Conservation (phyloP, 1,140 invertebrate genomes). For the Daktulosphaira vitifoliae region DNA sequence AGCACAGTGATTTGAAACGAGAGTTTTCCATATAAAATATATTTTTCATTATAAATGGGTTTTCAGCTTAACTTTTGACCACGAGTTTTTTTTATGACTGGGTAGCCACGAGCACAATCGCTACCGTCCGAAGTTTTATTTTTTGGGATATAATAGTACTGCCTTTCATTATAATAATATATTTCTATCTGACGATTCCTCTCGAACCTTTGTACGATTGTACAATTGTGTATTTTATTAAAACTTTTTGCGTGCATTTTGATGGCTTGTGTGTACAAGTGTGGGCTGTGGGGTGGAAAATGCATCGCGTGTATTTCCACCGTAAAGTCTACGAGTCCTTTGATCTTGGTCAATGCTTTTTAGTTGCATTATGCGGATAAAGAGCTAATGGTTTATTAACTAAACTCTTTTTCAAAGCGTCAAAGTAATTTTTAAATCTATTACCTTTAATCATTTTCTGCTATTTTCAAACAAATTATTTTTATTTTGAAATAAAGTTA, state of each 20-base stretch:
- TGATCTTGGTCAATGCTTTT: constrained; percentile 7
- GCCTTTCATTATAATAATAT: constrained; percentile 30
- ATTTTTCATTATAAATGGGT: not conserved
- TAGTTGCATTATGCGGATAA: not conserved
- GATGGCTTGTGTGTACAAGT: not conserved
- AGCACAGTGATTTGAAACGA: too few species aligned
- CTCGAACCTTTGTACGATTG: not conserved
- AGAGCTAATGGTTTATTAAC: constrained; percentile 3
- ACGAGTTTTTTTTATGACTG: constrained; percentile 8
- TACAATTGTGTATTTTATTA: constrained; percentile 27
- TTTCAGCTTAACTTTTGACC: constrained; percentile 23
- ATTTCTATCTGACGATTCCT: constrained; percentile 12
- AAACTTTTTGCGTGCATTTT: constrained; percentile 26
- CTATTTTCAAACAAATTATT: not conserved
- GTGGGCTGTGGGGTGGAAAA: too few species aligned
- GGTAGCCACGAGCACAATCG: not conserved
- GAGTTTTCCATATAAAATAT: too few species aligned
- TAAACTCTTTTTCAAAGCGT: constrained; percentile 4
- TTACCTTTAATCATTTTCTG: not conserved
- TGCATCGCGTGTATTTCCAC: too few species aligned
- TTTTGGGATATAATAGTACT: too few species aligned
- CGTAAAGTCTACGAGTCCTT: not conserved
- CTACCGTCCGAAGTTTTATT: too few species aligned
- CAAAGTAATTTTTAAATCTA: constrained; percentile 3
- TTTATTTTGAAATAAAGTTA: constrained; percentile 3